phyloP scores from a whole-genome alignment of 2,113 vertebrate species.

The Apeltes quadracus region DNA sequence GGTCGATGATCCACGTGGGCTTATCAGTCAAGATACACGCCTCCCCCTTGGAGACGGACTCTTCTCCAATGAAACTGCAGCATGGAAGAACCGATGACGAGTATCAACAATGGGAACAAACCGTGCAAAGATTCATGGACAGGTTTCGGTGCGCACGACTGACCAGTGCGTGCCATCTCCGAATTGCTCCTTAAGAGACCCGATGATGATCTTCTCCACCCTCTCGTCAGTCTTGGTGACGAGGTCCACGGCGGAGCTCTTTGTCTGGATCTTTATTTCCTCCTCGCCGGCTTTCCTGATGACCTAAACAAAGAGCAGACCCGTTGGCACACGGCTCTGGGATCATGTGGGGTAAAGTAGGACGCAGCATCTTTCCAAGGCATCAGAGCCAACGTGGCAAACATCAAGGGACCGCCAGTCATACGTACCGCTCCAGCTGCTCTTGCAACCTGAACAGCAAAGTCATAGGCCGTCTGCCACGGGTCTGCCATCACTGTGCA shows the following conservation, averaged over 20 bases:
- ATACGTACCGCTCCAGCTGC: slow-evolving; percentile 74
- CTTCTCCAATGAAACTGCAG: slow-evolving; percentile 95
- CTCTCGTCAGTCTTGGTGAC: slow-evolving; percentile 95
- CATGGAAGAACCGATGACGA: background rate
- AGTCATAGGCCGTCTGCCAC: slow-evolving; percentile 74
- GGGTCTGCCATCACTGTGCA: slow-evolving; percentile 66
- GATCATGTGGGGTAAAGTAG: background rate
- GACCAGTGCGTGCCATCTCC: slow-evolving; percentile 86
- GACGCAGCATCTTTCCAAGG: background rate
- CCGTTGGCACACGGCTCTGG: background rate
- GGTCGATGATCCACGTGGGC: slow-evolving; percentile 97
- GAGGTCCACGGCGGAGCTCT: slow-evolving; percentile 93
- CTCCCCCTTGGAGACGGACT: slow-evolving; percentile 91
- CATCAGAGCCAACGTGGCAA: background rate
- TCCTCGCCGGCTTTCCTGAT: slow-evolving; percentile 87
- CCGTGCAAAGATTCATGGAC: no score
- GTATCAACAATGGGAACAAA: background rate
- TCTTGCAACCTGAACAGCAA: slow-evolving; percentile 75
- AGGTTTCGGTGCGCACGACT: slow-evolving; percentile 4
- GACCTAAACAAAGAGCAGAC: slow-evolving; percentile 72
- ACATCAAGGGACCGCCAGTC: background rate
- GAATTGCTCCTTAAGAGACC: slow-evolving; percentile 87
- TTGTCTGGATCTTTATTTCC: slow-evolving; percentile 87
- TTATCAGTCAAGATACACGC: slow-evolving; percentile 86
- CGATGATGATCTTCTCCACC: slow-evolving; percentile 93